Conservation (phyloP, 2,113 vertebrate genomes). For the Mandrillus leucophaeus region DNA sequence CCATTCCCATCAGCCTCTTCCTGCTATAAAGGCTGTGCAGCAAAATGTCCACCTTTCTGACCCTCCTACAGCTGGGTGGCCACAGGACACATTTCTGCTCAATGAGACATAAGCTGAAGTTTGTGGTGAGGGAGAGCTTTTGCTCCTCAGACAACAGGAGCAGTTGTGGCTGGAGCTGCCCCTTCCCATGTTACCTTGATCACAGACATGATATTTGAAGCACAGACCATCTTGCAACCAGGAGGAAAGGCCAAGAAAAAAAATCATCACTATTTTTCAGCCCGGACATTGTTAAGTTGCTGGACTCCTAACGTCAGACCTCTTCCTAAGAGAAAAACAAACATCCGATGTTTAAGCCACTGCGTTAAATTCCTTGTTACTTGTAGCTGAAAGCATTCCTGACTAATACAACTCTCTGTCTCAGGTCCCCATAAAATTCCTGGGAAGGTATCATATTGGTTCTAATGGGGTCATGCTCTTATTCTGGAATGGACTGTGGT, state of each 20-base stretch:
- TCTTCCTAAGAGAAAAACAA: background rate
- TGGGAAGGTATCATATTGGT: background rate
- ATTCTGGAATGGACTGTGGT: accelerated
- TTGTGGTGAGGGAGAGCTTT: background rate
- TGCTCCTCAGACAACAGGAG: background rate
- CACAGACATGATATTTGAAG: background rate
- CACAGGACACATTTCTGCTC: background rate
- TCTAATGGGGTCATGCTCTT: accelerated
- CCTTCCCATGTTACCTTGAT: background rate
- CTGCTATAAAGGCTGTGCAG: background rate
- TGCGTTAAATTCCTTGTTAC: background rate
- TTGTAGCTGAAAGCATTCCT: background rate
- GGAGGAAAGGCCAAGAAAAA: too few species aligned
- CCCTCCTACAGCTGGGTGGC: background rate
- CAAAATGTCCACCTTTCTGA: background rate
- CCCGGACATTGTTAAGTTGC: background rate
- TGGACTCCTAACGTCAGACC: background rate
- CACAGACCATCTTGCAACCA: background rate
- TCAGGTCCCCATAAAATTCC: background rate
- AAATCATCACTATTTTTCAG: background rate
- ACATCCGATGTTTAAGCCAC: background rate
- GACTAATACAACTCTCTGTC: background rate
- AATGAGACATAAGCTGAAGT: background rate
- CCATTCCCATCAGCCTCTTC: background rate
- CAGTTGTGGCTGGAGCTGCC: background rate